These are phyloP conservation scores for Chelon labrosus DNA, from an alignment of 2,797 vertebrate species.

Conservation along the genomic window DNA sequence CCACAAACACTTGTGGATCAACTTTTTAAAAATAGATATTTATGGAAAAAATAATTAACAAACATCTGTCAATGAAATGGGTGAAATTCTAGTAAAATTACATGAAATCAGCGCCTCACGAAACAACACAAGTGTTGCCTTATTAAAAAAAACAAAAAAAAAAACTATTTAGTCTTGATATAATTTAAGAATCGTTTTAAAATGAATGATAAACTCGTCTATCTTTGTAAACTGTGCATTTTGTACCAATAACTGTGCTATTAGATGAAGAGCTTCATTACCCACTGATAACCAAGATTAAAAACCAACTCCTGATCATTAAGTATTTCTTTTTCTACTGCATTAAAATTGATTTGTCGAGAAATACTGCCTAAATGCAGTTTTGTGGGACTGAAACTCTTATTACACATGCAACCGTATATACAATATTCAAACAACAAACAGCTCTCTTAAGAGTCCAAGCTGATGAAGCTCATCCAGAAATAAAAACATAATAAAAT, in stretches of 20 bases:
- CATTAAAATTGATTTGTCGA: not conserved
- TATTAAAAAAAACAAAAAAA: too few relatives aligned
- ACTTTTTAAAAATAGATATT: conserved; percentile 21
- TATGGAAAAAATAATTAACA: conserved; percentile 5
- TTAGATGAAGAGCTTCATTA: not conserved
- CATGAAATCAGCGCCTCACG: not conserved
- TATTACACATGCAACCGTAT: too few relatives aligned
- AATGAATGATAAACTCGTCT: not conserved
- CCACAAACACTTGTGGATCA: not conserved
- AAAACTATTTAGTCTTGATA: too few relatives aligned
- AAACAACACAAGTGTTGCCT: not conserved
- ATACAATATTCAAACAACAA: not conserved
- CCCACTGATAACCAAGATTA: too few relatives aligned
- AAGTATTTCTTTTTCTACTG: too few relatives aligned
- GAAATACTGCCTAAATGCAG: not conserved
- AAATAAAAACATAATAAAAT: not conserved
- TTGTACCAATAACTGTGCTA: not conserved
- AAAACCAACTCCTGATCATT: too few relatives aligned
- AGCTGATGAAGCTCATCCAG: not conserved
- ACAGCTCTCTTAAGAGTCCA: too few relatives aligned
- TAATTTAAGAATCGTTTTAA: too few relatives aligned
- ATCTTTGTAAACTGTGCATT: conserved; percentile 1
- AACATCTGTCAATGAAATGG: conserved; percentile 8
- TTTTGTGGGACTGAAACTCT: too few relatives aligned
- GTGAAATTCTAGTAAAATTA: not conserved